Base-by-base conservation (phyloP, 2,113 vertebrate species). In the Ursus arctos region DNA sequence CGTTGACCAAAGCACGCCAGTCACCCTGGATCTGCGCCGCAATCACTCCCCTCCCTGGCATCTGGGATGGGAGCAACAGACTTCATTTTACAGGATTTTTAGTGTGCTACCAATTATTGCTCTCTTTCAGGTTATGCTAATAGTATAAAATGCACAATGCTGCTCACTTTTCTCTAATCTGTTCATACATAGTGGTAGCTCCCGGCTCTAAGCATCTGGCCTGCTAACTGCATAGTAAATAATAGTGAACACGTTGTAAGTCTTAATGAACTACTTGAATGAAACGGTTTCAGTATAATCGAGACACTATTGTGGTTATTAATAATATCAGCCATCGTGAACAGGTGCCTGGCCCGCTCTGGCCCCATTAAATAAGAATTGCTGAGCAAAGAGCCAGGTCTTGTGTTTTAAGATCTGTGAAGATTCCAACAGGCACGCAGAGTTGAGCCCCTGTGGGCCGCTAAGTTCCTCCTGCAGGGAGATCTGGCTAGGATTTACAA, bases 221-320 rank as follows among this genome's bases (percentile, higher is more conserved):
- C 40, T 79, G 79, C 84, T 87, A 83, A 94, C 74, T 88, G 71
- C 82, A 31, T 71, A 63, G 77, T 93, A 95, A 92, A 83, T 74
- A 94, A 79, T 12, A 92, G 91, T 80, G 83, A 85, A 94, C 74
- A 51, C n/a, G 15, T 57, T 77, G 3, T 10, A 85, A 71, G 63
- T 63, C 63, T 84, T 83, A 85, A 71, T 92, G 77, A 93, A 55
- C 18, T 53, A 49, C 79, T 79, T 72, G 55, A 55, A 69, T 92
- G 59, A 81, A 93, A 95, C 76, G 2, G 49, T 67, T 82, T 77
- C 22, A 59, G 4, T 80, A 57, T 84, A 84, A 81, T 92, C 47
- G 94, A 95, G 65, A 57, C 33, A 28, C 43, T 67, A 6, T 43
- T 88, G 26, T 57, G 77, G 43, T 72, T 91, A 33, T 77, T 61